Evolutionary conservation across 2,113 vertebrate genomes (phyloP).

Genomic region (Spea bombifrons): DNA sequence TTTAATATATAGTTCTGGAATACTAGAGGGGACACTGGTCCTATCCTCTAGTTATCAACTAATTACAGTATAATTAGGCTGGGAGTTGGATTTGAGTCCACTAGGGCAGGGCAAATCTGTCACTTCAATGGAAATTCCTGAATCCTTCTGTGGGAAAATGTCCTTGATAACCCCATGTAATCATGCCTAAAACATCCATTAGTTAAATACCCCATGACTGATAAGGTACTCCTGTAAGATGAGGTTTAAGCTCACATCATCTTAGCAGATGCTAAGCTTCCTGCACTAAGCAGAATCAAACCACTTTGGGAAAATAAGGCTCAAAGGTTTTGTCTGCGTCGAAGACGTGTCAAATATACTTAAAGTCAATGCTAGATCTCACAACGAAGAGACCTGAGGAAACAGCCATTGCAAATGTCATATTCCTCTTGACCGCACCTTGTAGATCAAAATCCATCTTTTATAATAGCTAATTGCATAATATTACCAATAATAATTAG

Average conservation of each 20-base stretch:
- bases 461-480: too few relatives aligned
- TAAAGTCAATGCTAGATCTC: too few relatives aligned
- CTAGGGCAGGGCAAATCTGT: neutral
- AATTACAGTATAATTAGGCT: neutral
- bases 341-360: too few relatives aligned
- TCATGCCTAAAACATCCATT: neutral
- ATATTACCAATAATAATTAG: too few relatives aligned
- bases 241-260: neutral
- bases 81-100: neutral
- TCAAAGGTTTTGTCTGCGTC: neutral
- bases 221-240: neutral
- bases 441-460: too few relatives aligned
- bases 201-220: neutral
- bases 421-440: too few relatives aligned
- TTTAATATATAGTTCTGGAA: too few relatives aligned
- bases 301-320: neutral
- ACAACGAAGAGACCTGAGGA: too few relatives aligned
- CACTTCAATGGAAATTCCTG: slow-evolving; percentile 9
- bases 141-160: slow-evolving; percentile 10
- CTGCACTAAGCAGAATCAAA: neutral
- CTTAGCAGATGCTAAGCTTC: neutral
- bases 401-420: too few relatives aligned
- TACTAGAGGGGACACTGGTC: too few relatives aligned
- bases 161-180: slow-evolving; percentile 7
- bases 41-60: too few relatives aligned